Conservation (phyloP, 2,113 vertebrate species). For the Circaetus gallicus region DNA sequence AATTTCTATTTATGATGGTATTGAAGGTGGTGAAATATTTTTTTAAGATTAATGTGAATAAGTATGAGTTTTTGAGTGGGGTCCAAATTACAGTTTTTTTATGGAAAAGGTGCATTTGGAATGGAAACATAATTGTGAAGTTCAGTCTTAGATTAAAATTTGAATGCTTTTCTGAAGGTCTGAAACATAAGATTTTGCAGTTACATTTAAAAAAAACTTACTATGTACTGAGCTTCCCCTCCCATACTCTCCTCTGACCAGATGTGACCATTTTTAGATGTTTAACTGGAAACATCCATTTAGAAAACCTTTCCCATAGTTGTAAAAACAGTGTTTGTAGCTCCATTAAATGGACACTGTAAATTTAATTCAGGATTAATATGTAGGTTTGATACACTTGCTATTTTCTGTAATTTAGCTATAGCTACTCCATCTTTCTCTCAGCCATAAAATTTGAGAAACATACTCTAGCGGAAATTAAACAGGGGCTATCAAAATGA, state of each 20-base stretch:
- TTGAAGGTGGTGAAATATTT: background rate
- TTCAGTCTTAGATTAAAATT: background rate
- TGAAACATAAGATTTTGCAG: background rate
- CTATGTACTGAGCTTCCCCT: background rate
- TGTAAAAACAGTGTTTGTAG: background rate
- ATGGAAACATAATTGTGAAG: background rate
- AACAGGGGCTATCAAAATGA: background rate
- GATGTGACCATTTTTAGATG: background rate
- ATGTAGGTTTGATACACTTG: background rate
- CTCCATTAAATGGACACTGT: background rate
- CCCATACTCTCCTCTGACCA: background rate
- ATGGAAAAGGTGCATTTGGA: background rate
- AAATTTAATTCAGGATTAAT: background rate
- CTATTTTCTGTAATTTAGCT: background rate
- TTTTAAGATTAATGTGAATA: background rate
- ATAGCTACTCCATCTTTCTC: background rate
- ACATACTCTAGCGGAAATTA: background rate
- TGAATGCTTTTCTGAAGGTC: background rate
- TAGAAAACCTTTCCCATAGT: background rate
- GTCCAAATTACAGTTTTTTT: background rate
- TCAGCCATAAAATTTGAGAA: background rate
- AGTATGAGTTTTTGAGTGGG: background rate
- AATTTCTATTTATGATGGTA: background rate
- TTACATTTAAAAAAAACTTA: background rate
- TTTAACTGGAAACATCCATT: background rate